Evolutionary conservation across 2,113 vertebrate genomes (phyloP).

Genomic region (Trachemys scripta): DNA sequence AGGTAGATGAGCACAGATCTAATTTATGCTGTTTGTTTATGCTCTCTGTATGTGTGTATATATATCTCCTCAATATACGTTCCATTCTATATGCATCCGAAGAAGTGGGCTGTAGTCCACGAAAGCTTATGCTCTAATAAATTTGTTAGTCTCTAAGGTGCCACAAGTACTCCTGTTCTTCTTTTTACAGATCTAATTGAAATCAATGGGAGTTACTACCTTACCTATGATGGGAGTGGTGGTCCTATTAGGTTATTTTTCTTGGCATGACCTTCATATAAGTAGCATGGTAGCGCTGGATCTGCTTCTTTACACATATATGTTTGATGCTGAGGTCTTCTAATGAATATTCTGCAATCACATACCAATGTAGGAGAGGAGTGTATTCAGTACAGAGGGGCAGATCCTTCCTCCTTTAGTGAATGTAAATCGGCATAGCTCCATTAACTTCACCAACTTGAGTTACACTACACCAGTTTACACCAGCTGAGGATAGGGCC

Average conservation of each 20-base stretch:
- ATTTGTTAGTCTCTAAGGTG: too few species aligned
- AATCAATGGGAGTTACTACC: neutral
- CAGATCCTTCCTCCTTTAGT: neutral
- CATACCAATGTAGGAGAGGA: neutral
- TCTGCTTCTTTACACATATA: neutral
- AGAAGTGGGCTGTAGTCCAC: too few species aligned
- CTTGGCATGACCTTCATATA: neutral
- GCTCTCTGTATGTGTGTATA: too few species aligned
- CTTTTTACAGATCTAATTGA: neutral
- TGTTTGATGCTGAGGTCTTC: neutral
- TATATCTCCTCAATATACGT: too few species aligned
- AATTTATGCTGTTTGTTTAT: too few species aligned
- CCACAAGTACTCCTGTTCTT: too few species aligned
- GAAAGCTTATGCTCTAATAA: too few species aligned
- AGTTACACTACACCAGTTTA: neutral
- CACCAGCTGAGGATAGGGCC: neutral
- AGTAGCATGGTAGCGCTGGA: neutral
- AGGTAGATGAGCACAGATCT: neutral
- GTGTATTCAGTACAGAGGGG: neutral
- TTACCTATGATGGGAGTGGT: neutral
- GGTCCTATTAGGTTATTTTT: neutral
- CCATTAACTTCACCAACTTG: neutral
- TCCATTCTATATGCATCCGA: too few species aligned
- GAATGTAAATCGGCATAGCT: slow-evolving; percentile 1
- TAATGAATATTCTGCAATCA: neutral